Conservation (phyloP, 2,113 vertebrate species). For the Tautogolabrus adspersus region DNA sequence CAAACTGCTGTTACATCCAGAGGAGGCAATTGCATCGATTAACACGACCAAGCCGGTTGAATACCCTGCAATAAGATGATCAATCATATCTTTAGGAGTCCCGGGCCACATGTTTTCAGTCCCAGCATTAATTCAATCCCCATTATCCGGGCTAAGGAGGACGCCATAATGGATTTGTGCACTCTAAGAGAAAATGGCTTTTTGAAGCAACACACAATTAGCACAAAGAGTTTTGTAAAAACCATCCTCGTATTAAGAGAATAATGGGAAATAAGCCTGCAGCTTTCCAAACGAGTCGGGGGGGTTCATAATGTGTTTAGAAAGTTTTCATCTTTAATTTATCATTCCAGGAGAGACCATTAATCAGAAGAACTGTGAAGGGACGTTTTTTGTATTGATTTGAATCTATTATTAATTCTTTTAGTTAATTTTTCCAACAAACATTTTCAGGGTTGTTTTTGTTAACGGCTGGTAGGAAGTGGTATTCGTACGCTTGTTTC, state of each 20-base stretch:
- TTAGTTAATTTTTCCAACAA: constrained; percentile 66
- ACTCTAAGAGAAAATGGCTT: constrained; percentile 99
- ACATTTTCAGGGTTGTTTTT: constrained; percentile 22
- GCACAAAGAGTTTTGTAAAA: constrained; percentile 87
- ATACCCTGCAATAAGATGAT: constrained; percentile 91
- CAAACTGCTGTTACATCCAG: constrained; percentile 60
- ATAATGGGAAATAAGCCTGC: constrained; percentile 88
- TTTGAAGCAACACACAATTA: constrained; percentile 95
- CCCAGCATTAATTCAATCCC: constrained; percentile 93
- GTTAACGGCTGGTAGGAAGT: constrained; percentile 17
- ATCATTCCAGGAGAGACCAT: constrained; percentile 71
- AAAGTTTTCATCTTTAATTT: constrained; percentile 82
- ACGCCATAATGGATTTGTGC: constrained; percentile 99
- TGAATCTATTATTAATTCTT: constrained; percentile 73
- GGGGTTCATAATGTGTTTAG: constrained; percentile 77
- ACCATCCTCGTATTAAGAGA: constrained; percentile 84
- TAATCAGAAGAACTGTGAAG: constrained; percentile 76
- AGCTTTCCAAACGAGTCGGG: constrained; percentile 88
- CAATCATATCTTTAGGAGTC: constrained; percentile 90
- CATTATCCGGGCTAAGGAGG: constrained; percentile 90
- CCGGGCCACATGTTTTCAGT: constrained; percentile 79
- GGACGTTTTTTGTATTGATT: constrained; percentile 79
- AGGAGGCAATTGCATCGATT: constrained; percentile 77
- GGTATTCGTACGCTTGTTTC: constrained; percentile 5
- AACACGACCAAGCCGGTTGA: constrained; percentile 67